Base-by-base conservation (phyloP, 2,888 invertebrate genomes). In the Hololepta plana region DNA sequence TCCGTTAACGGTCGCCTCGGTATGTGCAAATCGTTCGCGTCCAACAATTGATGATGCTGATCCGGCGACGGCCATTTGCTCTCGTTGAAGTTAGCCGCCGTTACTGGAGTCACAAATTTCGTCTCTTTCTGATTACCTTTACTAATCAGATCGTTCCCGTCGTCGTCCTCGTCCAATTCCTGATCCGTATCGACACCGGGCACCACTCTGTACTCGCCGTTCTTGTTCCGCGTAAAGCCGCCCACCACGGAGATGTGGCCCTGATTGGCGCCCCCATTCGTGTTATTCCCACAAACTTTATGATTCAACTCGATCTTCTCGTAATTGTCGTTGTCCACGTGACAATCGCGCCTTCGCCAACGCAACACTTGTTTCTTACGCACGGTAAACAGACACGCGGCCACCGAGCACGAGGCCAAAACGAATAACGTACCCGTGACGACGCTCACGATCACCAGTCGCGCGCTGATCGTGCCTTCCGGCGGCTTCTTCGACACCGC, bases 261-360 rank as follows among this genome's bases (percentile, higher is more conserved):
- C 20, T 33, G 35, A 6, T 21, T 29, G 20, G 31, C 32, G 11
- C 38, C 29, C n/a, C 36, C 37, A 17, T 35, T 33, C 11, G 13
- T 24, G 21, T 31, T 33, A 10, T 33, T 30, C 7, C n/a, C n/a
- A 12, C 9, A 17, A 4, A 27, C 23, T 20, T 35, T 35, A 39
- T 69, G 64, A 49, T 67, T 72, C 60, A 75, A 66, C 47, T 79
- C 77, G 37, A 80, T 77, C 59, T 79, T 80, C 49, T 79, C 79
- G 45, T 79, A 79, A 51, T 69, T 75, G 42, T 76, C 75, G 35
- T 55, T 56, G 3, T 52, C 39, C 12, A 56, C 49, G 16, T 50
- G 42, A 33, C 61, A 53, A 7, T 56, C 51, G 12, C 52, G 56
- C 8, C 51, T 44, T 38, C 48, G 46, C 38, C 55, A 48, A 11